Evolutionary conservation across 2,113 vertebrate species (phyloP), one percentile per base, ranked within the genome.

Genomic region (Cariama cristata): DNA sequence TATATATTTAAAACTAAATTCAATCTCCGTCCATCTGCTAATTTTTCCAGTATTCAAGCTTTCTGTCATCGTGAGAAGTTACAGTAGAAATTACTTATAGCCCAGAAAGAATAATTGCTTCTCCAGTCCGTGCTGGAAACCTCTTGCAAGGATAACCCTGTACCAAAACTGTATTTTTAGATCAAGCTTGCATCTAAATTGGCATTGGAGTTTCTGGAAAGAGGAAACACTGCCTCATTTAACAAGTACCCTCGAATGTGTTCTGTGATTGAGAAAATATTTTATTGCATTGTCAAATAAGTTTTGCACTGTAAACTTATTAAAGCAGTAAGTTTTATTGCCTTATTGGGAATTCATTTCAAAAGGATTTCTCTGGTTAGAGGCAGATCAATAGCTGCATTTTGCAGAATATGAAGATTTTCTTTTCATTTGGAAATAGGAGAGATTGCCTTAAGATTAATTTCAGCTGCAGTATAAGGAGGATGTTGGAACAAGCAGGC

Each of bases 311-410:
- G 91, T 67, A 92, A 96, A 95, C 47, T 87, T 94, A 84, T 26
- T 72, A 86, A 90, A 94, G 86, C 50, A 44, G 30, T 27, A 79
- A n/a, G 80, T 88, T 97, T 93, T 81, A 94, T 52, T 90, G 75
- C 79, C 71, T 90, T 95, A 86, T 83, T 86, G 82, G 60, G 79
- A 97, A 93, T 92, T 95, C 14, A 94, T 95, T 90, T 92, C 59
- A 47, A 74, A 84, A 77, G 90, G 92, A 90, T 96, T 96, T 94
- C 67, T 94, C 79, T 88, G 79, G 42, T 80, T 80, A 77, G 23
- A 88, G 40, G 8, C 63, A 69, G 86, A 92, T 95, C 88, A 94
- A 92, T 88, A 93, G 73, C 63, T 86, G 67, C 67, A 59, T 80
- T 92, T 88, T 93, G 56, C 75, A 94, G 59, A 88, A 86, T 79